Base-by-base conservation (phyloP, 2,888 invertebrate species). In the Pheosia tremula region DNA sequence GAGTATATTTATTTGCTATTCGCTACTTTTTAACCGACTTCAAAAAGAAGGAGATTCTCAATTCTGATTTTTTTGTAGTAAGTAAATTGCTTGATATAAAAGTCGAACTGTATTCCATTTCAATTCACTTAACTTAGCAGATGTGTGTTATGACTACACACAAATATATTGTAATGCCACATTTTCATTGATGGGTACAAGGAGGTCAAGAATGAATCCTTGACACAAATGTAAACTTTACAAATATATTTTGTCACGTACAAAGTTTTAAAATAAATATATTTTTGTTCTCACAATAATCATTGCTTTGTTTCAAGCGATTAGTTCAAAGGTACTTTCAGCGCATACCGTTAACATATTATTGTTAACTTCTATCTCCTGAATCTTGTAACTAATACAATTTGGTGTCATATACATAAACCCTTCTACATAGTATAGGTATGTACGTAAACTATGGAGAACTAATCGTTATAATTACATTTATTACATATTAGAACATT, bases 181-280 rank as follows among this genome's bases (percentile, higher is more conserved):
- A 24, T 53, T 37, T 53, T 53, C 10, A 37, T 53, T 4, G 7
- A 37, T 36, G 7, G 38, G 11, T 53, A 38, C 11, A 53, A 24
- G 38, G 53, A 53, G 10, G 53, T 53, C 53, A 60, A 67, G 36
- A 60, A 60, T 63, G 56, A 68, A 63, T 59, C 76, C 78, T 75
- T 74, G 80, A 74, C 79, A 77, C 71, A 66, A 64, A 73, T 76
- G 60, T 58, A 56, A 67, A 65, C 60, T 56, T 57, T 57, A 72
- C 36, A 37, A 37, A 53, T 53, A 3, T 52, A 52, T 0, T 36
- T 53, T 37, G 53, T 53, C 53, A 53, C 53, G 37, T 53, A 53
- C 53, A 53, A 13, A 53, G 11, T 53, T 8, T 8, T 11, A 37
- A 53, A 37, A 38, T 38, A 53, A 53, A 36, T 8, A 53, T 7